Conservation (phyloP, 2,888 invertebrate genomes). For the Cryptocephalus moraei region DNA sequence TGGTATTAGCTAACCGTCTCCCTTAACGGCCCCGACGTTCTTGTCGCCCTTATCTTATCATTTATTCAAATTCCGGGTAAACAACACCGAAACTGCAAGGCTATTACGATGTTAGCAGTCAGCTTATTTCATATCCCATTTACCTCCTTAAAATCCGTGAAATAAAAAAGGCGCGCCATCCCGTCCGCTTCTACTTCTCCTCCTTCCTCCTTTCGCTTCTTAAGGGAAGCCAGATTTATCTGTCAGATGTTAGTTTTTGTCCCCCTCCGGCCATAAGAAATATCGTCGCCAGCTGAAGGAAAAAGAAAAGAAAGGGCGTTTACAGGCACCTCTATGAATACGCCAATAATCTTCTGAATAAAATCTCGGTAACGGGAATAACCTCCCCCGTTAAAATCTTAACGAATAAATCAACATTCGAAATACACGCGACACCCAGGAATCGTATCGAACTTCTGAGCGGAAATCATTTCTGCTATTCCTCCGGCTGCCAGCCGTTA, state of each 20-base stretch:
- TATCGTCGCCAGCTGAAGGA: neutral
- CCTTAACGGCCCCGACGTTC: neutral
- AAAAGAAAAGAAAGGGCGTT: too few species aligned
- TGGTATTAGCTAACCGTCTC: neutral
- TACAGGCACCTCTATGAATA: too few species aligned
- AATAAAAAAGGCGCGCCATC: conserved; percentile 19
- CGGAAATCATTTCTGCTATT: too few species aligned
- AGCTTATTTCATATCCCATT: conserved; percentile 30
- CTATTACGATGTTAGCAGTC: conserved; percentile 16
- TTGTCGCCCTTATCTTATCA: conserved; percentile 17
- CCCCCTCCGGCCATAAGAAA: neutral
- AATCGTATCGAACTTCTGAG: too few species aligned
- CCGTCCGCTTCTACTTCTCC: conserved; percentile 1
- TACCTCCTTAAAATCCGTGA: conserved; percentile 25
- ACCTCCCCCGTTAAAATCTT: too few species aligned
- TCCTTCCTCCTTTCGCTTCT: conserved; percentile 3
- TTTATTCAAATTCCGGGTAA: conserved; percentile 18
- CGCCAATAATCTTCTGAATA: too few species aligned
- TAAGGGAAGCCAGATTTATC: conserved; percentile 12
- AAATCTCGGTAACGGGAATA: too few species aligned
- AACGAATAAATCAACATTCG: too few species aligned
- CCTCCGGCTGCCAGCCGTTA: neutral
- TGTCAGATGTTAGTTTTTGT: conserved; percentile 2
- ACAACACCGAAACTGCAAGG: conserved; percentile 13
- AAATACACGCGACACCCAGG: too few species aligned